phyloP scores from a whole-genome alignment of 2,888 invertebrate genomes.

The Drosophila bunnanda region DNA sequence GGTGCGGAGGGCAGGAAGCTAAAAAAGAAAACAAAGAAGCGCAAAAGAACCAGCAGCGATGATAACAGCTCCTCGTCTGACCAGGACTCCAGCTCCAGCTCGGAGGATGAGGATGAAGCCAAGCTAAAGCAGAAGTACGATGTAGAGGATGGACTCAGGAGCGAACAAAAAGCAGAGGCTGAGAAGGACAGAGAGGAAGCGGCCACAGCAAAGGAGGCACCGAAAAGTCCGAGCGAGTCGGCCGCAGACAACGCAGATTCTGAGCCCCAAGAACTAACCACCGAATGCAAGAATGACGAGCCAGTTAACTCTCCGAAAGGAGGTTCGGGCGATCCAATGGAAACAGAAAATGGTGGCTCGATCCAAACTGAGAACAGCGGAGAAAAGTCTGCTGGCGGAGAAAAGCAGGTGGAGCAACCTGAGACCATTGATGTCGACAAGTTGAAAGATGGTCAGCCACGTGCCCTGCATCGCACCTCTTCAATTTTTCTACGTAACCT shows the following conservation, averaged over 20 bases:
- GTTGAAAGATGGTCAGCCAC: constrained; percentile 85
- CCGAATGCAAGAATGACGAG: constrained; percentile 28
- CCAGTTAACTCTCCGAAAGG: constrained; percentile 30
- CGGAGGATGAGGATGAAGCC: constrained; percentile 83
- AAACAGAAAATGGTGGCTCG: constrained; percentile 46
- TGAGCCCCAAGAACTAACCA: constrained; percentile 55
- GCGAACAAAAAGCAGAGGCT: constrained; percentile 68
- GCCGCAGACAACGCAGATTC: constrained; percentile 50
- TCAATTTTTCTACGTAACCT: constrained; percentile 98
- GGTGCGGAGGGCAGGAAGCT: constrained; percentile 24
- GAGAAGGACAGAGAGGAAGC: constrained; percentile 52
- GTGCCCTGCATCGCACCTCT: constrained; percentile 96
- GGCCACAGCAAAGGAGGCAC: constrained; percentile 31
- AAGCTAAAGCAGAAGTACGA: constrained; percentile 83
- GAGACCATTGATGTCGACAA: constrained; percentile 85
- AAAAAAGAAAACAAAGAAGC: constrained; percentile 65
- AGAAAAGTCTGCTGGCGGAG: constrained; percentile 10
- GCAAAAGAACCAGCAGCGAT: constrained; percentile 76
- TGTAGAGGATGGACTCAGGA: constrained; percentile 64
- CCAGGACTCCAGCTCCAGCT: constrained; percentile 67
- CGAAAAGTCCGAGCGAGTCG: constrained; percentile 61
- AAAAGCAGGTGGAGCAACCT: constrained; percentile 29
- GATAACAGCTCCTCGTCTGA: constrained; percentile 78
- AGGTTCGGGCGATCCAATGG: constrained; percentile 70
- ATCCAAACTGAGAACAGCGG: constrained; percentile 25